phyloP scores from a whole-genome alignment of 2,888 invertebrate species.

The Ichneumoninae sp. region DNA sequence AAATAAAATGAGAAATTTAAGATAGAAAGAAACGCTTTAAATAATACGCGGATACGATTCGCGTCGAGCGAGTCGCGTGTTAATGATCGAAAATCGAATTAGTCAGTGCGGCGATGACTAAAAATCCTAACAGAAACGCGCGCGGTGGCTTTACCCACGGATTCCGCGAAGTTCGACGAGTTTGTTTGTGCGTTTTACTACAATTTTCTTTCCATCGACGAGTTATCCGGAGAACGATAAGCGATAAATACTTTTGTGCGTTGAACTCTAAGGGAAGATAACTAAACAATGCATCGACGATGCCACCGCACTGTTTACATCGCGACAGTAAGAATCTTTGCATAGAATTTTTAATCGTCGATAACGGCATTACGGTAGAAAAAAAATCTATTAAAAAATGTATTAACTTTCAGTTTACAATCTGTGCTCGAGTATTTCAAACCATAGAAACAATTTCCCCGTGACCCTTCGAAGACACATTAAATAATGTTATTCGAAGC shows the following conservation, averaged over 20 bases:
- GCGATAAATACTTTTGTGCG: neutral
- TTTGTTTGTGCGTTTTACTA: neutral
- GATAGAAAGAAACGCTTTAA: neutral
- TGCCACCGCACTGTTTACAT: neutral
- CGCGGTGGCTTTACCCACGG: neutral
- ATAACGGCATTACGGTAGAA: neutral
- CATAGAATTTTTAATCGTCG: neutral
- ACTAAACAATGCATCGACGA: neutral
- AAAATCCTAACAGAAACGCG: neutral
- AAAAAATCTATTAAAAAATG: too few species aligned
- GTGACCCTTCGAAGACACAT: constrained; percentile 61
- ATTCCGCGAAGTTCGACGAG: neutral
- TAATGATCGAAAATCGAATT: neutral
- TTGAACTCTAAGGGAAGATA: neutral
- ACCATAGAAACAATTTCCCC: constrained; percentile 50
- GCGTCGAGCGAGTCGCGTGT: neutral
- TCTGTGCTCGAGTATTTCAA: constrained; percentile 25
- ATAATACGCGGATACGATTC: constrained; percentile 5
- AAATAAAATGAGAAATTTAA: neutral
- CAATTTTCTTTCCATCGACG: neutral
- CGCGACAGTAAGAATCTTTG: neutral
- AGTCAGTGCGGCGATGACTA: constrained; percentile 17
- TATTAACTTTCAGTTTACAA: neutral
- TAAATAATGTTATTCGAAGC: constrained; percentile 67
- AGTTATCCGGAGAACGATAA: neutral